A percentile compares a stretch with the other conserved stretches of the same genome.
Evolutionary conservation across 2,888 invertebrate species (phyloP).

Genomic region (Andrena camellia): DNA sequence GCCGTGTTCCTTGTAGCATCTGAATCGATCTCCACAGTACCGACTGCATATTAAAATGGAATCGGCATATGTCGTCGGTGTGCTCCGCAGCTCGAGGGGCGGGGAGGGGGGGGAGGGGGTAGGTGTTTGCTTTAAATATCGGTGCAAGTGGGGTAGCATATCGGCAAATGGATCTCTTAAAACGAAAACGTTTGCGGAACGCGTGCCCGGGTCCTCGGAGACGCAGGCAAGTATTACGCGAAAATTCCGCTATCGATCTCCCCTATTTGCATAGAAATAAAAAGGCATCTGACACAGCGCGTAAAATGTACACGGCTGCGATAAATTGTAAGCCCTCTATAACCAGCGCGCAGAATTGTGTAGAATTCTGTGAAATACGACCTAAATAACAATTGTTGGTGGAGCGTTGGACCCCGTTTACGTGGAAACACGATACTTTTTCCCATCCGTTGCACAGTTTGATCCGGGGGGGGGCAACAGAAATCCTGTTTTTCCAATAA

Average conservation of each 20-base stretch:
- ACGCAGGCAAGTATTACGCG: background rate
- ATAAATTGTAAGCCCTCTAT: background rate
- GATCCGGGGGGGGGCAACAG: background rate
- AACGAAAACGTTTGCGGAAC: constrained; percentile 25
- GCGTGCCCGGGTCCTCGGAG: no score
- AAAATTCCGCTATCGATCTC: constrained; percentile 11
- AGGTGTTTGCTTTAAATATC: constrained; percentile 7
- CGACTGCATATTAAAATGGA: no score
- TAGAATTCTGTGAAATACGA: background rate
- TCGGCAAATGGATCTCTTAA: constrained; percentile 31
- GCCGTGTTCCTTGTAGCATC: no score
- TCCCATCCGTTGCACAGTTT: background rate
- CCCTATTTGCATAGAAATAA: constrained; percentile 20
- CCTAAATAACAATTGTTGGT: background rate
- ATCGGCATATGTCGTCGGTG: background rate
- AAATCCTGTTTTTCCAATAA: background rate
- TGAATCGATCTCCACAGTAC: no score
- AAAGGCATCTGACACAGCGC: background rate
- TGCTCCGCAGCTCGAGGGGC: background rate
- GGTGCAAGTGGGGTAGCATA: background rate
- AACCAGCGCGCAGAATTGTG: background rate
- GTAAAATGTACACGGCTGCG: background rate
- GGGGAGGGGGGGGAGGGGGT: no score
- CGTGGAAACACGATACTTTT: background rate
- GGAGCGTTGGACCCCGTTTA: background rate